Base-by-base conservation (phyloP, 1,140 invertebrate species). In the Hylyphantes graminicola region DNA sequence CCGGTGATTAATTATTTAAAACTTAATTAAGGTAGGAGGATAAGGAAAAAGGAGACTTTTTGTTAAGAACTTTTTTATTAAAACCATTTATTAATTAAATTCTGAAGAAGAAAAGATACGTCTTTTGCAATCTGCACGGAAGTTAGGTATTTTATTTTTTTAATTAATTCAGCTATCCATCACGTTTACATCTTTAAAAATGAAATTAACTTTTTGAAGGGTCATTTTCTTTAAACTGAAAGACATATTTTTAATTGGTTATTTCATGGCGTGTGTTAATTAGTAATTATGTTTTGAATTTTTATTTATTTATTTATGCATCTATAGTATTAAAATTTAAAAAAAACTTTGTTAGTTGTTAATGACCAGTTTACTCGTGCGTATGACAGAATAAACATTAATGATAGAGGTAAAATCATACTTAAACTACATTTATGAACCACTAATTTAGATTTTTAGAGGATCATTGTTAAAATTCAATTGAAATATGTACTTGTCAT, bases 1-100 rank as follows among this genome's bases (percentile, higher is more conserved):
- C 57, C 48, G 48, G 73, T 35, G 73, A 75, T 75, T 21, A 75
- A 59, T 75, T 75, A 35, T 35, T 59, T 35, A 12, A 35, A 35
- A 75, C 54, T 75, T 75, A 75, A 75, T 75, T 75, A 75, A 61
- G 19, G 19, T 19, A 12, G n/a, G 7, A 61, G 59, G 61, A 57
- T 75, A 59, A 21, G 7, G 64, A 67, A 67, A 67, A 67, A n/a
- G n/a, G 13, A 61, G 17, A 15, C 59, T 61, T 61, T 61, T 61
- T 67, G 17, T 17, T 67, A 21, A n/a, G 7, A 19, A 21, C 19
- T 19, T 19, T 67, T 67, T 11, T 17, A 12, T n/a, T 17, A 11
- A 21, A 67, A 21, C 17, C 12, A 35, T 35, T 35, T 35, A 35
- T 35, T 35, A 35, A 35, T 35, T 35, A 35, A 35, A 35, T 35